phyloP scores from a whole-genome alignment of 1,140 invertebrate species.

The Thaumatotibia leucotreta region DNA sequence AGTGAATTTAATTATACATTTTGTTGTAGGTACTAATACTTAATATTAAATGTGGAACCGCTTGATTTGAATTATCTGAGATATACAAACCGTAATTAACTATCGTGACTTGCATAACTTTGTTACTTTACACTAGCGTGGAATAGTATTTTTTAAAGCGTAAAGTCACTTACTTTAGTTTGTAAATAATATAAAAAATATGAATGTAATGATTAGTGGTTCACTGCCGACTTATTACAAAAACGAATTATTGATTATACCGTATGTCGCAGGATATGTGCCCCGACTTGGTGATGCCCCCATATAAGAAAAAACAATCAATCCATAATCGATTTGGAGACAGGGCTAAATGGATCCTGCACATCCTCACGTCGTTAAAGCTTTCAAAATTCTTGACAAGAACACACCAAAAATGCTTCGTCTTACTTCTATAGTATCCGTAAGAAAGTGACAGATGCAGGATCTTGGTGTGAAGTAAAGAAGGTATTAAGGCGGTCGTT shows the following conservation, averaged over 20 bases:
- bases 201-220: too few species aligned
- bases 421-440: not conserved
- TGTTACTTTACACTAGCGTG: too few species aligned
- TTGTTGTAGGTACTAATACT: too few species aligned
- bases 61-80: too few species aligned
- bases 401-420: conserved; percentile 34
- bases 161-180: too few species aligned
- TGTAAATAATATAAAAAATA: too few species aligned
- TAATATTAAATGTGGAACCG: too few species aligned
- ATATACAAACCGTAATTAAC: too few species aligned
- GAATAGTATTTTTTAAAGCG: too few species aligned
- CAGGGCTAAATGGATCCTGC: conserved; percentile 9
- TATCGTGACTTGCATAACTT: too few species aligned
- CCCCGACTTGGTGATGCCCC: not conserved
- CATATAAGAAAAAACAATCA: conserved; percentile 1
- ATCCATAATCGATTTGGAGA: not conserved
- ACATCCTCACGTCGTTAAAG: conserved; percentile 53
- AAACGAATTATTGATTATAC: not conserved
- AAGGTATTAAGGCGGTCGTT: conserved; percentile 19
- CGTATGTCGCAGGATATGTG: not conserved
- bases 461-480: not conserved
- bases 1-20: too few species aligned
- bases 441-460: not conserved
- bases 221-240: too few species aligned
- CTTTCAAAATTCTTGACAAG: conserved; percentile 28